These are phyloP conservation scores for Taenaris catops DNA, from an alignment of 2,888 invertebrate genomes.

Conservation along the genomic window DNA sequence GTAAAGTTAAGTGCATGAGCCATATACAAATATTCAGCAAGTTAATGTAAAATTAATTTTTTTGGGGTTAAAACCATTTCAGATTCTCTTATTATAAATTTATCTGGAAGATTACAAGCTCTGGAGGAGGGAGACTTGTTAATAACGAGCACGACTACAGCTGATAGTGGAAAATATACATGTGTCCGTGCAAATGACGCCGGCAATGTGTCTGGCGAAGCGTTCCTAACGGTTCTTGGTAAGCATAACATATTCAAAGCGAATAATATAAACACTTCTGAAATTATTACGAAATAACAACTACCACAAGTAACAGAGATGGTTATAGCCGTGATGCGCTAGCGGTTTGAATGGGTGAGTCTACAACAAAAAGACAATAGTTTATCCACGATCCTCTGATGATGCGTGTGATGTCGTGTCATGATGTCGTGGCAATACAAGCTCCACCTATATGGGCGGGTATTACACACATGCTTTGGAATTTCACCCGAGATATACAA, in stretches of 20 bases:
- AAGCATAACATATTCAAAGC: constrained; percentile 27
- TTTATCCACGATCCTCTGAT: too few relatives aligned
- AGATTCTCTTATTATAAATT: constrained; percentile 69
- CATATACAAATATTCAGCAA: not conserved
- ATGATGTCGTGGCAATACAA: too few relatives aligned
- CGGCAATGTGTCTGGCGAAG: constrained; percentile 91
- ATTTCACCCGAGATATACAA: too few relatives aligned
- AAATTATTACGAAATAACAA: too few relatives aligned
- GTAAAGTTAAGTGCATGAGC: constrained; percentile 15
- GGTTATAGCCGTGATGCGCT: too few relatives aligned
- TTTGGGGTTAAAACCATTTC: constrained; percentile 29
- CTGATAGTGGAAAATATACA: constrained; percentile 93
- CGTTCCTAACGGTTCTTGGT: constrained; percentile 91
- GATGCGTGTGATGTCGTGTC: too few relatives aligned
- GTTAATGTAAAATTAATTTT: not conserved
- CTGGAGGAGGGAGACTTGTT: constrained; percentile 93
- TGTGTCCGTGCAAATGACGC: constrained; percentile 95
- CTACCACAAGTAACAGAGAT: too few relatives aligned
- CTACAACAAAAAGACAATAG: too few relatives aligned
- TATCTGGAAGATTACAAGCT: constrained; percentile 89
- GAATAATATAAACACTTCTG: too few relatives aligned
- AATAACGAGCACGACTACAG: constrained; percentile 90
- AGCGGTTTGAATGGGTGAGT: too few relatives aligned
- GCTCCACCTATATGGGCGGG: too few relatives aligned
- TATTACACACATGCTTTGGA: too few relatives aligned